Percentiles rank a stretch among this genome's conserved stretches.
Evolutionary conservation across 2,888 invertebrate genomes (phyloP).

Genomic region (Formica aserva): DNA sequence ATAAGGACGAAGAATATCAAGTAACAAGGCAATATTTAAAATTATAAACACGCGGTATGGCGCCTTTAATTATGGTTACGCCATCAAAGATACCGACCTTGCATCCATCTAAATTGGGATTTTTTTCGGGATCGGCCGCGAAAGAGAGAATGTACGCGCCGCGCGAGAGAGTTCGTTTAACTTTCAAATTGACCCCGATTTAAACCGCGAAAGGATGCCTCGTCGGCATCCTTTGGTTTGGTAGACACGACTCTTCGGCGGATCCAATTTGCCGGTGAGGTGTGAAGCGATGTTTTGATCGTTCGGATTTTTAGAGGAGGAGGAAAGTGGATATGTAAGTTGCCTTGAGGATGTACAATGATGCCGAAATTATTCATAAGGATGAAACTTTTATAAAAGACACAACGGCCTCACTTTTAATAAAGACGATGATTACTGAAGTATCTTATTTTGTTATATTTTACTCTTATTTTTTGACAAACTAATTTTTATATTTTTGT

Average conservation of each 20-base stretch:
- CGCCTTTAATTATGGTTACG: conserved; percentile 27
- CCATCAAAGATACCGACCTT: conserved; percentile 63
- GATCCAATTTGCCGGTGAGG: conserved; percentile 58
- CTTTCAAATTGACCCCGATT: conserved; percentile 75
- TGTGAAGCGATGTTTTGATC: conserved; percentile 44
- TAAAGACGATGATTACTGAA: neutral
- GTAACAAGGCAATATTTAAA: conserved; percentile 60
- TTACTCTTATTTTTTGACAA: no score
- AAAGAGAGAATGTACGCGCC: conserved; percentile 11
- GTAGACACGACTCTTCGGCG: conserved; percentile 44
- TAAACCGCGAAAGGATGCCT: conserved; percentile 66
- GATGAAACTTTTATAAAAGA: conserved; percentile 7
- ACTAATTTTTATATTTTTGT: neutral
- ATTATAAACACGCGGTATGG: conserved; percentile 15
- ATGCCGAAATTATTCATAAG: conserved; percentile 47
- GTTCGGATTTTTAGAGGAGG: conserved; percentile 17
- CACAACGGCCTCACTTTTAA: neutral
- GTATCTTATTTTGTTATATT: conserved; percentile 9
- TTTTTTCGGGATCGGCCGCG: conserved; percentile 47
- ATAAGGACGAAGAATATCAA: conserved; percentile 49
- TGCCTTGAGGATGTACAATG: conserved; percentile 18
- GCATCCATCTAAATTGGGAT: conserved; percentile 68
- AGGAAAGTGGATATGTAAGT: conserved; percentile 14
- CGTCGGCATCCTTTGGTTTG: conserved; percentile 6
- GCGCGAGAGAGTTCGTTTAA: conserved; percentile 72